phyloP scores from a whole-genome alignment of 2,888 invertebrate species.

The Panorpa germanica region DNA sequence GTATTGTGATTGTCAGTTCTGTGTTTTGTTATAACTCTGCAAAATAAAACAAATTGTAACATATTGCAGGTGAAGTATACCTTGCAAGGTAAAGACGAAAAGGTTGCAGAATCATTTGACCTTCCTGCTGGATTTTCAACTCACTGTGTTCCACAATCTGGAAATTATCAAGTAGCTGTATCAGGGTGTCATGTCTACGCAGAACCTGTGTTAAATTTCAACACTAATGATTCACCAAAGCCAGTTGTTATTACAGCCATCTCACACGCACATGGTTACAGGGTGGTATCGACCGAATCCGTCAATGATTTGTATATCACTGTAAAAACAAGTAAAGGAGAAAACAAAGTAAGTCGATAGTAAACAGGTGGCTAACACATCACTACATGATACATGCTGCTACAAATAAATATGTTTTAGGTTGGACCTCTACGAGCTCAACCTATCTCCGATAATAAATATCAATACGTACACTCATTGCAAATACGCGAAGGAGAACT shows the following conservation, averaged over 20 bases:
- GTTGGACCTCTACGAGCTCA: no score
- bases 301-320: no score
- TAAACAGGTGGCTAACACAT: no score
- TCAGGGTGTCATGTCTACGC: constrained; percentile 67
- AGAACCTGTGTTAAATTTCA: constrained; percentile 21
- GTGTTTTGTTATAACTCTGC: not conserved
- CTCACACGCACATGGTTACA: constrained; percentile 32
- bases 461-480: no score
- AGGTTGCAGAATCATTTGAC: constrained; percentile 19
- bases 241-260: constrained; percentile 29
- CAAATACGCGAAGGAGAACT: constrained; percentile 30
- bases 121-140: constrained; percentile 45
- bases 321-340: no score
- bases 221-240: constrained; percentile 22
- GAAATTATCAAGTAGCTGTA: constrained; percentile 47
- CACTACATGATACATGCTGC: no score
- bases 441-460: no score
- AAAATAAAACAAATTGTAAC: not conserved
- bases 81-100: constrained; percentile 4
- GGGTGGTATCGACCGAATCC: no score
- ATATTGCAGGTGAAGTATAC: not conserved
- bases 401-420: no score
- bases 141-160: constrained; percentile 55
- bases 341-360: no score
- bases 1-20: constrained; percentile 3